Evolutionary conservation across 2,888 invertebrate genomes (phyloP).

Genomic region (Slavum lentiscoides): DNA sequence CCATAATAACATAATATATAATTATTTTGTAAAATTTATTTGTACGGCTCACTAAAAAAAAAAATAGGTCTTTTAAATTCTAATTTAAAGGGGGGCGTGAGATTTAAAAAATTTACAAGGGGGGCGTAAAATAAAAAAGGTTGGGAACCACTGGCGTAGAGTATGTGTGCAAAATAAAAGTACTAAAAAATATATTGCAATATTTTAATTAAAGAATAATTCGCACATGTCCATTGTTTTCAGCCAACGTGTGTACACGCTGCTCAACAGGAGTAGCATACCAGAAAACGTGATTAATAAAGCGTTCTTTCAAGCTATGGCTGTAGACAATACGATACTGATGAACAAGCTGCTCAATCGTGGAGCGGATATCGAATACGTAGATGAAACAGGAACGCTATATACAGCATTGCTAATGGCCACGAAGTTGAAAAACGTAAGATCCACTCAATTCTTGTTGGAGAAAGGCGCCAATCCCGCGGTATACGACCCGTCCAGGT

Average conservation of each 20-base stretch:
- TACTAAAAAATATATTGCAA: background rate
- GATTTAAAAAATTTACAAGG: no score
- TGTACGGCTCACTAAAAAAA: no score
- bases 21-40: no score
- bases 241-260: slow-evolving; percentile 23
- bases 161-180: background rate
- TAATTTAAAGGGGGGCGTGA: no score
- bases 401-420: slow-evolving; percentile 1
- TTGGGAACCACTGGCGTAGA: no score
- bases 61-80: no score
- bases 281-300: background rate
- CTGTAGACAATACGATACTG: background rate
- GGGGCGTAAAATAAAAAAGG: no score
- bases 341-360: slow-evolving; percentile 41
- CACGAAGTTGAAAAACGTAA: background rate
- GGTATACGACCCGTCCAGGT: background rate
- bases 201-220: background rate
- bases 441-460: slow-evolving; percentile 3
- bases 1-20: no score
- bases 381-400: background rate
- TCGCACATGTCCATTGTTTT: background rate
- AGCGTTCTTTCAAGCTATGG: slow-evolving; percentile 6
- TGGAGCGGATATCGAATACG: slow-evolving; percentile 15
- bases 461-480: slow-evolving; percentile 24
- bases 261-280: background rate